Percentiles rank a stretch among this genome's conserved stretches.
These are phyloP conservation scores for Phalacrocorax brasilianus DNA, from an alignment of 2,113 vertebrate genomes.

Conservation along the genomic window DNA sequence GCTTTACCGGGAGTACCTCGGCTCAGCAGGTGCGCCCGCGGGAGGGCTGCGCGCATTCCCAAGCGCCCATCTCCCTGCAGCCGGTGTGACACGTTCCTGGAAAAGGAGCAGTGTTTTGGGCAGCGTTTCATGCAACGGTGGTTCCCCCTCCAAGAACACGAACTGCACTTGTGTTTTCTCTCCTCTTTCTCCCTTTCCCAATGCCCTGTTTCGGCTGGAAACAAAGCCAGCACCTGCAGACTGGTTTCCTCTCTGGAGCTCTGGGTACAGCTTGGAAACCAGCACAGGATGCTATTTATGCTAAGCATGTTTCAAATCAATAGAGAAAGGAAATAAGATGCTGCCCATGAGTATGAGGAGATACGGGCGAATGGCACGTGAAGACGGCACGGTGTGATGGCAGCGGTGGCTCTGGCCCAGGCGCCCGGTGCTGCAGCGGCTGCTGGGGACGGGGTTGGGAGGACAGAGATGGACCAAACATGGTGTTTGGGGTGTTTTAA, in stretches of 20 bases:
- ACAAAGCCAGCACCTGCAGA: neutral
- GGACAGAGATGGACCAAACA: neutral
- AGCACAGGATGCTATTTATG: neutral
- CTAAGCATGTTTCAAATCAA: neutral
- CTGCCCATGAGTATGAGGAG: neutral
- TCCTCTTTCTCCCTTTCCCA: too few species aligned
- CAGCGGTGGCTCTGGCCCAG: neutral
- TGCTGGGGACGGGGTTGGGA: neutral
- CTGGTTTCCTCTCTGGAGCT: neutral
- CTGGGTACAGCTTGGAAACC: neutral
- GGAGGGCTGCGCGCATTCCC: neutral
- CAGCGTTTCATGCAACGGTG: neutral
- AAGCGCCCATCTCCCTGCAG: accelerated
- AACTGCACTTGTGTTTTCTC: neutral
- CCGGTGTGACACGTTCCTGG: neutral
- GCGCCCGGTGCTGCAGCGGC: neutral
- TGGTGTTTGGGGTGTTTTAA: accelerated
- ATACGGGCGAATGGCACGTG: accelerated
- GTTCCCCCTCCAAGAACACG: neutral
- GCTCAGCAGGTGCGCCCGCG: neutral
- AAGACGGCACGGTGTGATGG: neutral
- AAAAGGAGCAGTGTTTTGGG: neutral
- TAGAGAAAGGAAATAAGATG: neutral
- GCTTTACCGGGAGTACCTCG: neutral
- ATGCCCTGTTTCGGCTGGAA: neutral